These are phyloP conservation scores for Frieseomelitta varia DNA, from an alignment of 1,140 invertebrate genomes.

Conservation along the genomic window DNA sequence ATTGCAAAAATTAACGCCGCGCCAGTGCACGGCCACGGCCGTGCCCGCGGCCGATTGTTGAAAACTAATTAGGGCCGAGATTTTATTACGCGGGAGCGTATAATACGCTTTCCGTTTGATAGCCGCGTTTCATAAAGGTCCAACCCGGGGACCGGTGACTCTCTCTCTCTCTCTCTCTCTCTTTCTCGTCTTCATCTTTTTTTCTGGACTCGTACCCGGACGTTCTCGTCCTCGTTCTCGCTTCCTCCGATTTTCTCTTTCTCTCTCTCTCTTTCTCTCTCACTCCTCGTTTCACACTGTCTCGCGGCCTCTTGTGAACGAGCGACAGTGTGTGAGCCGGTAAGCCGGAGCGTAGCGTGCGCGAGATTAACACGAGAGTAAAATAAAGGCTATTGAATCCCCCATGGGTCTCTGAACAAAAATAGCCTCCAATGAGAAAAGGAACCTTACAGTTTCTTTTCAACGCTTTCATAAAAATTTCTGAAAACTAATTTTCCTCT, in stretches of 20 bases:
- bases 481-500: conserved; percentile 81
- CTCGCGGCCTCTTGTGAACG: conserved; percentile 36
- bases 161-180: background rate
- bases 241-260: background rate
- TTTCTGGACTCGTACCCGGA: conserved; percentile 1
- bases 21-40: conserved; percentile 26
- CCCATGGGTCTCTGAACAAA: conserved; percentile 72
- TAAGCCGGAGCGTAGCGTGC: conserved; percentile 48
- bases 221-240: background rate
- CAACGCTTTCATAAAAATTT: conserved; percentile 81
- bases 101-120: conserved; percentile 65
- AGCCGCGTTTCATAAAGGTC: conserved; percentile 56
- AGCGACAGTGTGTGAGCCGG: conserved; percentile 46
- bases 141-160: conserved; percentile 21
- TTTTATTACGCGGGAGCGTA: conserved; percentile 61
- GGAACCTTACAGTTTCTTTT: conserved; percentile 80
- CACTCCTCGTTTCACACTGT: background rate
- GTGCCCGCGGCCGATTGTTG: conserved; percentile 62
- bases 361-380: conserved; percentile 75
- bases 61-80: conserved; percentile 74
- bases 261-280: background rate
- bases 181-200: background rate
- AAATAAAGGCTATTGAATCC: conserved; percentile 81
- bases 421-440: conserved; percentile 81
- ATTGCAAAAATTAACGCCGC: conserved; percentile 75